phyloP scores from a whole-genome alignment of 1,140 invertebrate genomes.

The Saxidomus purpurata region DNA sequence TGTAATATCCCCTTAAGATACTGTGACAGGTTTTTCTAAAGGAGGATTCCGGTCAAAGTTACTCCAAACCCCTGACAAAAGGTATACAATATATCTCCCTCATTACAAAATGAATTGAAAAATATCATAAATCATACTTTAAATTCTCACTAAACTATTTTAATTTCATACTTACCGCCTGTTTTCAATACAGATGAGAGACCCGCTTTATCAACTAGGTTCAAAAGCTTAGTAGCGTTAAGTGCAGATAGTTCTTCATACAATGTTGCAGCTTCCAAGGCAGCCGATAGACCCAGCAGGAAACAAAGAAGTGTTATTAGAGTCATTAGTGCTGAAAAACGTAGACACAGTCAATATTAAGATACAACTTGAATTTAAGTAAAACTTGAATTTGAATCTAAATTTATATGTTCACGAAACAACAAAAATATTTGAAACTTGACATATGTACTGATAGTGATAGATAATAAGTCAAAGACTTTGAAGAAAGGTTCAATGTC shows the following conservation, averaged over 20 bases:
- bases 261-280: not conserved
- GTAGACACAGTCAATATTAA: too few species aligned
- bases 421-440: not conserved
- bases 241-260: not conserved
- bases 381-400: not conserved
- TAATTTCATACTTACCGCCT: constrained; percentile 3
- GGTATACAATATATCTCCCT: too few species aligned
- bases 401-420: not conserved
- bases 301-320: not conserved
- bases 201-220: constrained; percentile 64
- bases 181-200: constrained; percentile 62
- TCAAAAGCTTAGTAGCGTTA: constrained; percentile 68
- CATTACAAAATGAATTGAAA: too few species aligned
- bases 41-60: too few species aligned
- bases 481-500: not conserved
- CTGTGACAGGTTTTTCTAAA: too few species aligned
- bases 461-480: not conserved
- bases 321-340: too few species aligned
- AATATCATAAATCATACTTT: not conserved
- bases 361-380: too few species aligned
- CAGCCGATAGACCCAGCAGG: not conserved
- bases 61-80: too few species aligned
- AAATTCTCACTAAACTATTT: not conserved
- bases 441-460: not conserved
- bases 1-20: too few species aligned